Conservation (phyloP, 2,113 vertebrate genomes). For the Rattus rattus region DNA sequence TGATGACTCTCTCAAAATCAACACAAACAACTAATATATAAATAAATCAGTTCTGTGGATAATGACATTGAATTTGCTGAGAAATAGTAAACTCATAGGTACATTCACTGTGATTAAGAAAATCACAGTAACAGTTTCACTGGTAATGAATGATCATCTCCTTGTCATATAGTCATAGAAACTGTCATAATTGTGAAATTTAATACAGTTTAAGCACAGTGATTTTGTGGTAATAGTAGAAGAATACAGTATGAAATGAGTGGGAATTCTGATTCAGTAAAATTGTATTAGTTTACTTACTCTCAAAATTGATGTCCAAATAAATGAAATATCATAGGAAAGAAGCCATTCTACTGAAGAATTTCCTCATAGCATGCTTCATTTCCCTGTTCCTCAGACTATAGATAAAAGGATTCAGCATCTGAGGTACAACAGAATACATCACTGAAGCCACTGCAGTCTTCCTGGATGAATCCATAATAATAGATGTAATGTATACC, state of each 20-base stretch:
- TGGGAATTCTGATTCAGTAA: background rate
- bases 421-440: background rate
- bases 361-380: background rate
- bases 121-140: background rate
- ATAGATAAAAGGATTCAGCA: conserved; percentile 25
- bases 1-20: too few relatives aligned
- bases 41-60: background rate
- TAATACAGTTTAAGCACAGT: background rate
- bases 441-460: background rate
- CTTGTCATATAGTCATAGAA: background rate
- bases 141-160: background rate
- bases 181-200: background rate
- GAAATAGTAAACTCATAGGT: background rate
- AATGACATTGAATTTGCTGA: background rate
- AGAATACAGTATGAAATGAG: too few relatives aligned
- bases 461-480: background rate
- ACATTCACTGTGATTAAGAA: background rate
- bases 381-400: conserved; percentile 6
- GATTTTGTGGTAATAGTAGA: background rate
- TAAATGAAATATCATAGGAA: background rate
- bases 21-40: background rate
- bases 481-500: background rate
- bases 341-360: background rate
- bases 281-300: background rate
- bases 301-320: background rate